Percentiles rank a stretch among this genome's conserved stretches.
Evolutionary conservation across 1,140 invertebrate species (phyloP).

Genomic region (Drosophila burlai): DNA sequence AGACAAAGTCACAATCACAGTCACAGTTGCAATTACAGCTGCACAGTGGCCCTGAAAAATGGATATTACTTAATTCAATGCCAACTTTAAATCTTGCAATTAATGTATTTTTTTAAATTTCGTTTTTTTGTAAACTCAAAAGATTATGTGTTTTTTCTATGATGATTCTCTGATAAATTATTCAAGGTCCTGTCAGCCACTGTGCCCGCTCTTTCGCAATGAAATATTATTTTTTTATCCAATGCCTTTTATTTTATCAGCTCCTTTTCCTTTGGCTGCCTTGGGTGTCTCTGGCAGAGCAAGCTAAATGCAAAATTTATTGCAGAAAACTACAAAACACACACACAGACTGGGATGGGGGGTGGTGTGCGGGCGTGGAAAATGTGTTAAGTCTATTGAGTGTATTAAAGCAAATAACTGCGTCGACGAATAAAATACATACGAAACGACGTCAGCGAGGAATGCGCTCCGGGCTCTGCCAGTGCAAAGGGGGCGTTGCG

Average conservation of each 20-base stretch:
- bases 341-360: conserved; percentile 31
- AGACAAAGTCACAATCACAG: conserved; percentile 50
- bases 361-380: conserved; percentile 57
- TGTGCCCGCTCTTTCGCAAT: conserved; percentile 28
- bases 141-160: no score
- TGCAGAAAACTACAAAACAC: conserved; percentile 74
- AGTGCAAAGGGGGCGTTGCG: not conserved
- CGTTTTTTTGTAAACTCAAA: not conserved
- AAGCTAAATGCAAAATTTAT: conserved; percentile 82
- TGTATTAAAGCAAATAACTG: conserved; percentile 84
- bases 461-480: conserved; percentile 29
- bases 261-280: conserved; percentile 14
- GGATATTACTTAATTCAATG: not conserved
- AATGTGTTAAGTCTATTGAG: conserved; percentile 84
- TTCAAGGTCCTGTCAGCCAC: conserved; percentile 6
- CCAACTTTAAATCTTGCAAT: not conserved
- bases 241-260: conserved; percentile 27
- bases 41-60: conserved; percentile 18
- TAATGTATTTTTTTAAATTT: not conserved
- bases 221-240: conserved; percentile 36
- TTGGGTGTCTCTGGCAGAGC: conserved; percentile 61
- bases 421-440: conserved; percentile 78
- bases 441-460: conserved; percentile 27
- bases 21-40: conserved; percentile 24
- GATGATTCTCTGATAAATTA: not conserved